A percentile compares a stretch with the other conserved stretches of the same genome.
These are phyloP conservation scores for Rhagologus leucostigma DNA, from an alignment of 2,113 vertebrate genomes.

Conservation along the genomic window DNA sequence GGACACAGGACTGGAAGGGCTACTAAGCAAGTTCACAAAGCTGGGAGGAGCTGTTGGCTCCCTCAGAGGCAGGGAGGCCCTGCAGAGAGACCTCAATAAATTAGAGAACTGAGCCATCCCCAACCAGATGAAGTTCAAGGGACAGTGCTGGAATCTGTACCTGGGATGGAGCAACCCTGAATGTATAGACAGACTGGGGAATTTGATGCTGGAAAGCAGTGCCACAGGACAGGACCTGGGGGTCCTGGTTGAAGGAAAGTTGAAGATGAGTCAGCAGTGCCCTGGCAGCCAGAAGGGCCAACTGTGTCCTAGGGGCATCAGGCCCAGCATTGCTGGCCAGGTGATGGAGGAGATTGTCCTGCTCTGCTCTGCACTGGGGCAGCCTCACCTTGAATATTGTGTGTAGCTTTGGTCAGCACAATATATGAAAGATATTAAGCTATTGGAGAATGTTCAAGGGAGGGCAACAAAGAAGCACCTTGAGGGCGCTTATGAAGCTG, in stretches of 20 bases:
- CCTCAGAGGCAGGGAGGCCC: neutral
- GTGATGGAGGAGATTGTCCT: neutral
- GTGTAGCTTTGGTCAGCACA: neutral
- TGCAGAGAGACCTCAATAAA: neutral
- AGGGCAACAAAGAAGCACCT: neutral
- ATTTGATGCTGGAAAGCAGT: neutral
- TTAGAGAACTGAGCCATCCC: neutral
- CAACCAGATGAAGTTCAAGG: neutral
- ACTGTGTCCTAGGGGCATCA: neutral
- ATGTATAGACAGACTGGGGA: neutral
- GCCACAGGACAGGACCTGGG: neutral
- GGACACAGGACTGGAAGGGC: neutral
- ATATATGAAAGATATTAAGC: neutral
- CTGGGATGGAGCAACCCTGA: neutral
- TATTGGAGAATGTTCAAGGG: rapidly evolving
- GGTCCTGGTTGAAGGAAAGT: neutral
- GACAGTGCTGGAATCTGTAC: neutral
- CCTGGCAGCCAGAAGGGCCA: neutral
- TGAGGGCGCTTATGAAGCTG: rapidly evolving
- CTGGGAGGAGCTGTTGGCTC: neutral
- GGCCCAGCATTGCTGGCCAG: neutral
- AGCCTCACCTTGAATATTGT: neutral
- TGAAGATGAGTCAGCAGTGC: neutral
- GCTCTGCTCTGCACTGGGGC: neutral
- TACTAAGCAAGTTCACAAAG: neutral